Percentiles rank a stretch among this genome's conserved stretches.
These are phyloP conservation scores for Tolypeutes matacus DNA, from an alignment of 2,797 vertebrate genomes.

Conservation along the genomic window DNA sequence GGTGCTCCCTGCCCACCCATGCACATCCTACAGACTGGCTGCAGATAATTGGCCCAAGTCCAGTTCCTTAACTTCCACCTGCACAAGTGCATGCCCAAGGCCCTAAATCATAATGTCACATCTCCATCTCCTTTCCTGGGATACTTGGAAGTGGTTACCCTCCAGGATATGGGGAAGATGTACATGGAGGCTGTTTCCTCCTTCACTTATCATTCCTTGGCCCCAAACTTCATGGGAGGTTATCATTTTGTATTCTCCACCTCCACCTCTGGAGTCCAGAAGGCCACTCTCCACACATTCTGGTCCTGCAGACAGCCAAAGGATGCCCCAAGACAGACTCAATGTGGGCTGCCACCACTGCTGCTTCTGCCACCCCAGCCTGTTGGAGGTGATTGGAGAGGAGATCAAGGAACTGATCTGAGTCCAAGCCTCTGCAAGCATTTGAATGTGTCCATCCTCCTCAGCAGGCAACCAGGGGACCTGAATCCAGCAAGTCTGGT, in stretches of 20 bases:
- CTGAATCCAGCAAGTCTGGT: conserved; percentile 94
- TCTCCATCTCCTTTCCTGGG: background rate
- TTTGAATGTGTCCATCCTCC: conserved; percentile 96
- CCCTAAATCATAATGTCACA: background rate
- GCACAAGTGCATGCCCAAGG: background rate
- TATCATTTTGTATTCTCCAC: conserved; percentile 94
- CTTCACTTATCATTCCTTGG: background rate
- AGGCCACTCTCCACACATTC: conserved; percentile 90
- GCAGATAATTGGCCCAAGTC: background rate
- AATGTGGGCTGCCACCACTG: conserved; percentile 60
- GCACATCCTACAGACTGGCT: background rate
- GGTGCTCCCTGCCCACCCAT: conserved; percentile 85
- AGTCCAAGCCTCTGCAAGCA: conserved; percentile 95
- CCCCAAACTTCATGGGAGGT: conserved; percentile 90
- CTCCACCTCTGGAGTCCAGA: conserved; percentile 95
- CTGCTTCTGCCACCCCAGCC: conserved; percentile 75
- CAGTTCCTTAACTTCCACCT: background rate
- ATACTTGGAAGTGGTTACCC: background rate
- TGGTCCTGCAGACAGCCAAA: conserved; percentile 93
- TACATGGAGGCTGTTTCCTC: background rate
- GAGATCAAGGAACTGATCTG: conserved; percentile 97
- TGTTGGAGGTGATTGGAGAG: conserved; percentile 97
- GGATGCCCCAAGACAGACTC: conserved; percentile 90
- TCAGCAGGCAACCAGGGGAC: conserved; percentile 94
- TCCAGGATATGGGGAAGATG: background rate